Percentiles rank a stretch among this genome's conserved stretches.
Conservation (phyloP, 2,797 vertebrate species). For the Clamator glandarius region DNA sequence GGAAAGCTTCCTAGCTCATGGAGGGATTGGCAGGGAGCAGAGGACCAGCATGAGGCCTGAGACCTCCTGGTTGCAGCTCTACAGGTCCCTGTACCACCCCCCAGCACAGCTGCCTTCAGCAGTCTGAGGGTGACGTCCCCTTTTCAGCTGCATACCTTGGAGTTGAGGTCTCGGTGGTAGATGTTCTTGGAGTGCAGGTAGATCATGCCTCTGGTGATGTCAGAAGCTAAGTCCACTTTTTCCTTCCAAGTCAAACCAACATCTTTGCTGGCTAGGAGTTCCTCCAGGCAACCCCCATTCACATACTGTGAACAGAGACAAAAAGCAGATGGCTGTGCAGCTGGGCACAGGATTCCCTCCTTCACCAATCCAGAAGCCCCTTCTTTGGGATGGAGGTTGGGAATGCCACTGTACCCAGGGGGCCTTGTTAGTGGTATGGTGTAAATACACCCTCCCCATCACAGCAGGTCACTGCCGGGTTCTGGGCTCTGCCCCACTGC, state of each 20-base stretch:
- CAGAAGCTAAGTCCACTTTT: constrained; percentile 87
- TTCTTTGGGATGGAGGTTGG: background rate
- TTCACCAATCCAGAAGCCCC: background rate
- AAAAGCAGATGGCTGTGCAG: background rate
- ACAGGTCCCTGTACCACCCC: background rate
- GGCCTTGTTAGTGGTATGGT: background rate
- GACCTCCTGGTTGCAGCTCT: background rate
- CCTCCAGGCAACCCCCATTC: constrained; percentile 88
- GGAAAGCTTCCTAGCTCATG: background rate
- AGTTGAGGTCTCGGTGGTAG: constrained; percentile 91
- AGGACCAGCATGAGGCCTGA: background rate
- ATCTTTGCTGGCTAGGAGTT: constrained; percentile 85
- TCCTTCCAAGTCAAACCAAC: constrained; percentile 84
- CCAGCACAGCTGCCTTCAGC: background rate
- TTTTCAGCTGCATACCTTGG: constrained; percentile 79
- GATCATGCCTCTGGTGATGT: constrained; percentile 89
- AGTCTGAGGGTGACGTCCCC: background rate
- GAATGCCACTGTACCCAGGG: fast-evolving
- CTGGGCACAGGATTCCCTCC: background rate
- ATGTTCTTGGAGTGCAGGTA: constrained; percentile 92
- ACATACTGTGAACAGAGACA: constrained; percentile 78
- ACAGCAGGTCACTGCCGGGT: background rate
- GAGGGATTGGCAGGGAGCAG: background rate
- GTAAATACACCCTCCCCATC: background rate
- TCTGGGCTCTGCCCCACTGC: background rate